A percentile compares a stretch with the other conserved stretches of the same genome.
phyloP scores from a whole-genome alignment of 1,140 invertebrate species.

The Lineus longissimus region DNA sequence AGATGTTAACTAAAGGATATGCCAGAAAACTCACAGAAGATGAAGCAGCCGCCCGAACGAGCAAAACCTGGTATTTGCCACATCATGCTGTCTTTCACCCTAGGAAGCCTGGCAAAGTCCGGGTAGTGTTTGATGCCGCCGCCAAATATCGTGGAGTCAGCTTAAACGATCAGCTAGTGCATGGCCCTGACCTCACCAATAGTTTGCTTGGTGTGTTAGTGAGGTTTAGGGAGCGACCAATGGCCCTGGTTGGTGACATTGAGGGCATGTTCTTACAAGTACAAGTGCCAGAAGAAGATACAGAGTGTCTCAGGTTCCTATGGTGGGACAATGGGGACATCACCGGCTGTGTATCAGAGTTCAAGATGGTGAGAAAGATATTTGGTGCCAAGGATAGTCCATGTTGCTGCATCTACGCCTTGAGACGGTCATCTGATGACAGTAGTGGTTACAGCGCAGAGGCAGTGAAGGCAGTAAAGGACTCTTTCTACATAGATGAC shows the following conservation, averaged over 20 bases:
- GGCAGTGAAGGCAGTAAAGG: conserved; percentile 4
- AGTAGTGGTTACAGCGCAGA: neutral
- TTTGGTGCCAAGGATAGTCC: conserved; percentile 24
- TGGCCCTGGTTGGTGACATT: conserved; percentile 25
- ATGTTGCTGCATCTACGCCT: conserved; percentile 15
- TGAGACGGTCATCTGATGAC: conserved; percentile 17
- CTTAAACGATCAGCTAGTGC: conserved; percentile 28
- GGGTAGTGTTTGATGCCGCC: conserved; percentile 27
- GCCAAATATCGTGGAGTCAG: conserved; percentile 23
- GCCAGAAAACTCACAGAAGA: neutral
- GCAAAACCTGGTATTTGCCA: conserved; percentile 22
- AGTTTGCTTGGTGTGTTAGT: conserved; percentile 25
- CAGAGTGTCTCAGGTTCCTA: conserved; percentile 18
- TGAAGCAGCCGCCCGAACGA: neutral
- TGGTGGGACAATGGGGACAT: conserved; percentile 20
- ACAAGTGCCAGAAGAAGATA: conserved; percentile 12
- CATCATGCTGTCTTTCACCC: conserved; percentile 22
- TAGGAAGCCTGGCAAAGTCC: conserved; percentile 21
- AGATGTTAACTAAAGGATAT: neutral
- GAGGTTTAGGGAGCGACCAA: conserved; percentile 21
- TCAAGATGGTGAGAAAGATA: conserved; percentile 23
- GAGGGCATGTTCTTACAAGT: conserved; percentile 28
- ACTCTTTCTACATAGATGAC: conserved; percentile 26
- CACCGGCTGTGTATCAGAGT: conserved; percentile 9
- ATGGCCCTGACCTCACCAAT: conserved; percentile 48